These are phyloP conservation scores for Pristionchus maxplancki DNA, from an alignment of 2,888 invertebrate genomes.

Conservation along the genomic window DNA sequence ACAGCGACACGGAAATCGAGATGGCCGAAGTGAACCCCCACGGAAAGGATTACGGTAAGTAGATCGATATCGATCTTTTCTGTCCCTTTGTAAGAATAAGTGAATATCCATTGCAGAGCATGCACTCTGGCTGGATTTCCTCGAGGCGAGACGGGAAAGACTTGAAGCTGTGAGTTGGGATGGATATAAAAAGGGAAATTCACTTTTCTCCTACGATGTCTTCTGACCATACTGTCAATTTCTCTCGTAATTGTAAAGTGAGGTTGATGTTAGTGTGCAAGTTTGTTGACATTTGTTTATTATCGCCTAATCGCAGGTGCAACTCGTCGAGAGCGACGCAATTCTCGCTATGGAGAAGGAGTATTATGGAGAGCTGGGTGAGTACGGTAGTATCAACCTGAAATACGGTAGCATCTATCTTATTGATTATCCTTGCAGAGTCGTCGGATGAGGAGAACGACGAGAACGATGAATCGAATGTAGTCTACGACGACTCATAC, in stretches of 20 bases:
- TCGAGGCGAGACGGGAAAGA: background rate
- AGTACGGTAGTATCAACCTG: too few species aligned
- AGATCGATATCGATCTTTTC: background rate
- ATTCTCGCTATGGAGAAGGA: background rate
- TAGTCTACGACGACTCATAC: background rate
- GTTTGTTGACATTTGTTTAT: too few species aligned
- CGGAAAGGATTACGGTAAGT: background rate
- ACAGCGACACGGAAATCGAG: constrained; percentile 12
- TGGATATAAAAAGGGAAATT: too few species aligned
- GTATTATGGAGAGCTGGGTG: background rate
- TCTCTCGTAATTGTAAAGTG: too few species aligned
- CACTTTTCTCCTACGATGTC: too few species aligned
- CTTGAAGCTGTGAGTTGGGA: too few species aligned
- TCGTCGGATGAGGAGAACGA: background rate
- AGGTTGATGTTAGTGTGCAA: too few species aligned
- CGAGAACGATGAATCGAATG: background rate
- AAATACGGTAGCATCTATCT: too few species aligned
- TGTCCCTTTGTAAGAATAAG: background rate
- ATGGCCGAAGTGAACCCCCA: background rate
- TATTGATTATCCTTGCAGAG: too few species aligned
- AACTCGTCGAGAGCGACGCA: background rate
- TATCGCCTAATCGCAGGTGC: too few species aligned
- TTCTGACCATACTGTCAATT: too few species aligned
- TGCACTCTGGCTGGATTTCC: background rate
- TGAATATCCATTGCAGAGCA: background rate